phyloP scores from a whole-genome alignment of 1,140 invertebrate genomes.

The Drosophila auraria region DNA sequence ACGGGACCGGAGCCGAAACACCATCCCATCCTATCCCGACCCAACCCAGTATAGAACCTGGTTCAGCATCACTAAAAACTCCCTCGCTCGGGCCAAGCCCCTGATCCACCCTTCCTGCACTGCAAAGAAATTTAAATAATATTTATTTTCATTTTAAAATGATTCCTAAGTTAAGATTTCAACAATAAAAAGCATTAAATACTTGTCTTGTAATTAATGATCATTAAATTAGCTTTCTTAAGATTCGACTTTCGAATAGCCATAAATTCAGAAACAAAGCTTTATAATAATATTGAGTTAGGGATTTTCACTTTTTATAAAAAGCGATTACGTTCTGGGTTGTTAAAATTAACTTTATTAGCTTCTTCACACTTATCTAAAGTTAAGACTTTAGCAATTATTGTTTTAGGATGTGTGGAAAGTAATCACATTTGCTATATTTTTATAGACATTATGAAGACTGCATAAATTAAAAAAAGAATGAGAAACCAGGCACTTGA shows the following conservation, averaged over 20 bases:
- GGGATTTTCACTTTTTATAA: background rate
- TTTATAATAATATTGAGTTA: background rate
- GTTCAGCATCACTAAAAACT: constrained; percentile 67
- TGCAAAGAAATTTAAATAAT: background rate
- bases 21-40: constrained; percentile 23
- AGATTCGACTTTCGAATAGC: background rate
- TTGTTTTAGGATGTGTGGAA: background rate
- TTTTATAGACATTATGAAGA: too few species aligned
- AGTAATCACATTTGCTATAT: background rate
- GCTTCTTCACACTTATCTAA: background rate
- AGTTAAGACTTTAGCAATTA: constrained; percentile 1
- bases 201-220: background rate
- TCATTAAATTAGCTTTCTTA: background rate
- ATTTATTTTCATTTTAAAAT: background rate
- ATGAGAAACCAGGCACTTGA: too few species aligned
- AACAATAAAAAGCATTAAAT: background rate
- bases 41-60: constrained; percentile 30
- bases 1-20: constrained; percentile 28
- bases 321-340: background rate
- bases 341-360: constrained; percentile 18
- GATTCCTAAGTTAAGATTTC: too few species aligned
- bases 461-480: background rate
- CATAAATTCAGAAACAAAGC: background rate
- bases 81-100: constrained; percentile 60
- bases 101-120: constrained; percentile 30